Evolutionary conservation across 2,797 vertebrate species (phyloP).

Genomic region (Mionectes olivaceus): DNA sequence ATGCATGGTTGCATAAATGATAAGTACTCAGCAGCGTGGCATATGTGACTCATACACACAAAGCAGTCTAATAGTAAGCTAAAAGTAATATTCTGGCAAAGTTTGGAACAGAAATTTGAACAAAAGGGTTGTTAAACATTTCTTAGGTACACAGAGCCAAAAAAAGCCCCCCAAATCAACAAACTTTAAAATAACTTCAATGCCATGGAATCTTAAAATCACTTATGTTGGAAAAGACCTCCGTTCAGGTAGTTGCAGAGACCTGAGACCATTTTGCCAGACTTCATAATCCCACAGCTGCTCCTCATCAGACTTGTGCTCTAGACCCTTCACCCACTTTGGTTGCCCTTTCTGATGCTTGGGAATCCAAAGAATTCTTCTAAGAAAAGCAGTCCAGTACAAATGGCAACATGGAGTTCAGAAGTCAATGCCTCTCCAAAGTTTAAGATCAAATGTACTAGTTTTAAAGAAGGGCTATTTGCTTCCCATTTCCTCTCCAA

Average conservation of each 20-base stretch:
- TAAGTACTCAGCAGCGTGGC: constrained; percentile 55
- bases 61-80: constrained; percentile 33
- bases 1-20: constrained; percentile 76
- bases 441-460: not conserved
- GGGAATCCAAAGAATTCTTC: not conserved
- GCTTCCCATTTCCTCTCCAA: not conserved
- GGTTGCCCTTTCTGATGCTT: not conserved
- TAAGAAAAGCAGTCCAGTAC: not conserved
- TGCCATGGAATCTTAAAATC: not conserved
- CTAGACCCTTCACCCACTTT: not conserved
- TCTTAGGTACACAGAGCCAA: not conserved
- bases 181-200: not conserved
- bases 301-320: not conserved
- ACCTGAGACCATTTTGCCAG: not conserved
- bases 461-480: not conserved
- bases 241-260: too few species aligned
- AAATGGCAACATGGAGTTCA: not conserved
- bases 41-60: constrained; percentile 19
- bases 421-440: not conserved
- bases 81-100: constrained; percentile 65
- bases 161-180: not conserved
- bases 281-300: not conserved
- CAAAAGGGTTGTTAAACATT: not conserved
- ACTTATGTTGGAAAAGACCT: not conserved
- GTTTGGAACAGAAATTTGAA: constrained; percentile 22